Percentiles rank a stretch among this genome's conserved stretches.
Conservation (phyloP, 2,113 vertebrate species). For the Gambusia affinis region DNA sequence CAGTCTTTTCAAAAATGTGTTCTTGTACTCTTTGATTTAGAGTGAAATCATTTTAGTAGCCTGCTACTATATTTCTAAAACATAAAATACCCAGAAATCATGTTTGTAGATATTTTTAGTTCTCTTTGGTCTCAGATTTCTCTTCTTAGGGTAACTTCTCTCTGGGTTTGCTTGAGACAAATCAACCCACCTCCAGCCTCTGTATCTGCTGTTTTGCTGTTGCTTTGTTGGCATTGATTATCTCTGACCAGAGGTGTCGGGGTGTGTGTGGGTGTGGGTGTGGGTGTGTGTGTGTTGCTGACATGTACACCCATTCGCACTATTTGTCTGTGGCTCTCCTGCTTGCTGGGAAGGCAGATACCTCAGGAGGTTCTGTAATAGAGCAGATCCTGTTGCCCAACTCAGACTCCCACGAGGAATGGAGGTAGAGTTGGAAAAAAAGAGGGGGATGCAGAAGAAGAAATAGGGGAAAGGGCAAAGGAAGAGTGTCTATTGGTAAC, state of each 20-base stretch:
- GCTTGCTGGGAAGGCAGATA: conserved; percentile 70
- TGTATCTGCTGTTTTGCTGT: conserved; percentile 24
- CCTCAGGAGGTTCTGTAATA: conserved; percentile 71
- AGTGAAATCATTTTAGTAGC: conserved; percentile 40
- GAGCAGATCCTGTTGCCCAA: conserved; percentile 61
- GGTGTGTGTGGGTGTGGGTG: conserved; percentile 12
- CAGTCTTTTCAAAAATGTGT: background rate
- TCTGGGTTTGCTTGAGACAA: conserved; percentile 43
- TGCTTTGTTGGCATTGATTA: conserved; percentile 70
- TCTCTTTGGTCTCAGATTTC: conserved; percentile 1
- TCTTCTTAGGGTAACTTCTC: conserved; percentile 28
- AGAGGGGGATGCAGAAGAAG: conserved; percentile 23
- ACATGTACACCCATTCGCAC: background rate
- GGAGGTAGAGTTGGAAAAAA: conserved; percentile 32
- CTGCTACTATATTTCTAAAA: conserved; percentile 21
- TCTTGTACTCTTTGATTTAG: conserved; percentile 2
- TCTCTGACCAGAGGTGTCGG: conserved; percentile 46
- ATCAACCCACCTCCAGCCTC: conserved; percentile 34
- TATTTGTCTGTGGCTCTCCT: conserved; percentile 39
- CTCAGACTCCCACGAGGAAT: conserved; percentile 60
- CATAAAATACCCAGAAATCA: conserved; percentile 12
- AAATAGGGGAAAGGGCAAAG: conserved; percentile 48
- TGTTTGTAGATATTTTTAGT: conserved; percentile 37
- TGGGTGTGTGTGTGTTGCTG: conserved; percentile 23
- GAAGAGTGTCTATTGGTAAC: conserved; percentile 40